These are phyloP conservation scores for Enchytraeus crypticus DNA, from an alignment of 2,888 invertebrate genomes.

Conservation along the genomic window DNA sequence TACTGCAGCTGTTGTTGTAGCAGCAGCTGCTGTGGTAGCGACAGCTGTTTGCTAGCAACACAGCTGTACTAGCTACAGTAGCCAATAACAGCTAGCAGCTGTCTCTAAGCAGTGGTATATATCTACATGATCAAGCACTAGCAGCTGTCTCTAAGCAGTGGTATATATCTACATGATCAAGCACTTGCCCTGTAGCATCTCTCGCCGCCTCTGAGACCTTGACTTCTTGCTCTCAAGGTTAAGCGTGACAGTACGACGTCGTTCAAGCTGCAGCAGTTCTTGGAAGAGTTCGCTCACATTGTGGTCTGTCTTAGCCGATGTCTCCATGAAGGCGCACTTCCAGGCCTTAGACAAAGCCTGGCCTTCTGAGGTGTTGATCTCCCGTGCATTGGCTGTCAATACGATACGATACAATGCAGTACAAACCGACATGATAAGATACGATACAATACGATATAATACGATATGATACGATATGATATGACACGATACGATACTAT, in stretches of 20 bases:
- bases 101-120: too few species aligned
- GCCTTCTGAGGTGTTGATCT: slow-evolving; percentile 65
- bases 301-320: slow-evolving; percentile 96
- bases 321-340: slow-evolving; percentile 91
- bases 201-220: slow-evolving; percentile 51
- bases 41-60: too few species aligned
- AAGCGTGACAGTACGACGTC: slow-evolving; percentile 87
- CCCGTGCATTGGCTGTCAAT: slow-evolving; percentile 29
- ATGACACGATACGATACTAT: too few species aligned
- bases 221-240: slow-evolving; percentile 63
- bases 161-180: slow-evolving; percentile 57
- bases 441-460: too few species aligned
- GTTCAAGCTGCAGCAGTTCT: slow-evolving; percentile 92
- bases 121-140: slow-evolving; percentile 58
- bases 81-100: too few species aligned
- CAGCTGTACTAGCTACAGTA: too few species aligned
- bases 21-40: too few species aligned
- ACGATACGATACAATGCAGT: too few species aligned
- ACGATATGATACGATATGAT: too few species aligned
- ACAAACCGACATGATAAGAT: too few species aligned
- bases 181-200: slow-evolving; percentile 63
- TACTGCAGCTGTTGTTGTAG: too few species aligned
- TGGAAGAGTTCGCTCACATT: slow-evolving; percentile 95
- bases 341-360: slow-evolving; percentile 77
- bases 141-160: too few species aligned